These are phyloP conservation scores for Rutpela maculata DNA, from an alignment of 2,888 invertebrate genomes.

Conservation along the genomic window DNA sequence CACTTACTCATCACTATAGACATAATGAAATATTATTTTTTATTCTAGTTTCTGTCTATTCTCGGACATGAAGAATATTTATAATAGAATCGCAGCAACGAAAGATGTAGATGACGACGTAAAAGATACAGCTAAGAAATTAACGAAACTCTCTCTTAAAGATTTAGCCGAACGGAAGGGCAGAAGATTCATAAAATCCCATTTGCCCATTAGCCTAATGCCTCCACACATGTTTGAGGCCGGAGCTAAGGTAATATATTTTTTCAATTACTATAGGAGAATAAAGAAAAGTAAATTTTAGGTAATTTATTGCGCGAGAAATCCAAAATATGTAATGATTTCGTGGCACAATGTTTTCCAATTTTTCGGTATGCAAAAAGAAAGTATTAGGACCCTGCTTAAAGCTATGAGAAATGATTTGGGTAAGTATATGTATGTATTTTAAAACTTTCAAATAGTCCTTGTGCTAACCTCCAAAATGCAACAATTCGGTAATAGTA, in stretches of 20 bases:
- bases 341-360: slow-evolving; percentile 83
- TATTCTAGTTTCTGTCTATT: slow-evolving; percentile 24
- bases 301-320: slow-evolving; percentile 87
- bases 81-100: neutral
- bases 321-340: slow-evolving; percentile 88
- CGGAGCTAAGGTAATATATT: slow-evolving; percentile 73
- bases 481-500: too few species aligned
- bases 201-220: slow-evolving; percentile 83
- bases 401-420: slow-evolving; percentile 79
- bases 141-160: slow-evolving; percentile 17
- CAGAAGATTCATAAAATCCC: slow-evolving; percentile 72
- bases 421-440: slow-evolving; percentile 73
- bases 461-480: too few species aligned
- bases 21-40: too few species aligned
- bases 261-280: neutral
- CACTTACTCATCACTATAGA: too few species aligned
- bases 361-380: slow-evolving; percentile 73
- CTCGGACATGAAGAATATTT: slow-evolving; percentile 13
- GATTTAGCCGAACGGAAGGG: slow-evolving; percentile 21
- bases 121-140: slow-evolving; percentile 5
- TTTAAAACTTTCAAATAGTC: neutral
- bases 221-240: slow-evolving; percentile 78
- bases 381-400: slow-evolving; percentile 76
- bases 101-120: neutral
- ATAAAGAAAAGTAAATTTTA: slow-evolving; percentile 62